Evolutionary conservation across 35 echinoderm and acorn worm species (phyloP), one percentile per base, ranked within the genome.

Genomic region (Chiridota heheva): DNA sequence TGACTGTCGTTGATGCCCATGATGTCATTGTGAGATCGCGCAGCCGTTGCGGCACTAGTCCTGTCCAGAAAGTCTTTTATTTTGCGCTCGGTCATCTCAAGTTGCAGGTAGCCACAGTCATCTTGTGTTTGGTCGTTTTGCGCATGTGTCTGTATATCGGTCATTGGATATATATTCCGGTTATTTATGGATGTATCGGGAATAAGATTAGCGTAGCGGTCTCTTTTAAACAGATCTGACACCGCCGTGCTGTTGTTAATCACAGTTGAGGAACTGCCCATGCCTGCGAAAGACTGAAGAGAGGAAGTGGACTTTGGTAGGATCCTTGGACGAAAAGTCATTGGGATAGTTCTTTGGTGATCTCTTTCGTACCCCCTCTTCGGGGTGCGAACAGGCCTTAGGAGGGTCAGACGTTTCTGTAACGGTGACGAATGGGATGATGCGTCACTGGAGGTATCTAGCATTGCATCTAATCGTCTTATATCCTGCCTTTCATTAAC

Each of bases 61-160:
- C 73, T 33, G 36, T 55, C 15, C 12, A 77, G 29, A 77, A 77
- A 77, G 51, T 77, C 73, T 40, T 77, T 77, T 51, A 77, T 77
- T 40, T 77, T 77, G 13, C 28, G 45, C 40, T 77, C 73, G 32
- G 73, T 77, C 48, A 7, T 77, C 49, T 77, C 55, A 15, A 77
- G 34, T 34, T 77, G 45, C 26, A 77, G 44, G 35, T 77, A 77
- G 47, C 16, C 29, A 58, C 55, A 4, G 16, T 42, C 48, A 32
- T 77, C 2, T 33, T 59, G 15, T 36, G 5, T 22, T 20, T 8
- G 0, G 5, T 6, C 7, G 73, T 31, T 10, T 77, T 53, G 48
- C 48, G 10, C 48, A 35, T 58, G 48, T 16, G 73, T 77, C 16
- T 58, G 15, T 59, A 8, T 77, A 4, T n/a, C n/a, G n/a, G n/a